Conservation (phyloP, 2,888 invertebrate genomes). For the Apotomis capreana region DNA sequence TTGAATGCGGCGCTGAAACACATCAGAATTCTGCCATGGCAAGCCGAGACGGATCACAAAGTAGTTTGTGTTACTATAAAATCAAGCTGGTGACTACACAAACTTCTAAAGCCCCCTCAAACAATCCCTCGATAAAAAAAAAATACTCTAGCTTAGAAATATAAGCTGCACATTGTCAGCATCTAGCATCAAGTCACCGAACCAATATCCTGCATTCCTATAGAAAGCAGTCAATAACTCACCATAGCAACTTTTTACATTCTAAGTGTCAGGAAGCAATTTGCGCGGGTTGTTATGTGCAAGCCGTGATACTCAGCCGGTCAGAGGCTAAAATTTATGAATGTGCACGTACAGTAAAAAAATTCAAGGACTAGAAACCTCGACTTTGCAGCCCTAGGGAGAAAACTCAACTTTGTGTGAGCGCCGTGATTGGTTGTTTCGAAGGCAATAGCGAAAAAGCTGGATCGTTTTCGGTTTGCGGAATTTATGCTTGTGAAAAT, state of each 20-base stretch:
- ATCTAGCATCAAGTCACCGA: not conserved
- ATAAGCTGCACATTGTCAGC: not conserved
- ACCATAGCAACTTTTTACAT: constrained; percentile 30
- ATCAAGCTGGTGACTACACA: no score
- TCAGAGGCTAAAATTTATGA: constrained; percentile 41
- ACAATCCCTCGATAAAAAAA: no score
- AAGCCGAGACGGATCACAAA: no score
- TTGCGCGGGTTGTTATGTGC: constrained; percentile 40
- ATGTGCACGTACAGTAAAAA: constrained; percentile 36
- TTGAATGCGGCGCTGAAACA: no score
- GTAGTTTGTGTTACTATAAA: no score
- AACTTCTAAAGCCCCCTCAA: no score
- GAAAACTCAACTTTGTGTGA: constrained; percentile 8
- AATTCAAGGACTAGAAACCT: not conserved
- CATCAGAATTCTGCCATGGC: no score
- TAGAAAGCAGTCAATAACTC: constrained; percentile 28
- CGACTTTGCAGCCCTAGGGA: not conserved
- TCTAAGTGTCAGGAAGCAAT: constrained; percentile 41
- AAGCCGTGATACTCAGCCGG: constrained; percentile 38
- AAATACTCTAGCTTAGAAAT: no score
- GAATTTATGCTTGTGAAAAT: constrained; percentile 26
- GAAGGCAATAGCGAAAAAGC: constrained; percentile 32
- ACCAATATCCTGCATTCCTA: constrained; percentile 1
- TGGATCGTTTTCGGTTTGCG: constrained; percentile 27
- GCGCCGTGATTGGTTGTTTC: constrained; percentile 23